These are phyloP conservation scores for Holacanthella duospinosa DNA, from an alignment of 2,888 invertebrate species.

Conservation along the genomic window DNA sequence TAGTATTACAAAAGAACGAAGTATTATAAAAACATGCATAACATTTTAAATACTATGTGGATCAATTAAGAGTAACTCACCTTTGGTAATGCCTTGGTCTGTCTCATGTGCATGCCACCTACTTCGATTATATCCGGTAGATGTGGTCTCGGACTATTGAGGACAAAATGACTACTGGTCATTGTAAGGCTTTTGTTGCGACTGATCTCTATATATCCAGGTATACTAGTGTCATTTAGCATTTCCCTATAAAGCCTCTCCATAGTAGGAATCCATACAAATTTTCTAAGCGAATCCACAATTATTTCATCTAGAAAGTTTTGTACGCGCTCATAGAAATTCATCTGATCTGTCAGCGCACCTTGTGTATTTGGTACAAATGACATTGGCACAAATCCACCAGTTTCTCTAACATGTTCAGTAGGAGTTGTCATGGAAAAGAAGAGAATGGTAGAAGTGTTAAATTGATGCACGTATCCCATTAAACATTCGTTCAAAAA, in stretches of 20 bases:
- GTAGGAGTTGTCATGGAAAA: no score
- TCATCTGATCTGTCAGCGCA: neutral
- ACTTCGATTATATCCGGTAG: neutral
- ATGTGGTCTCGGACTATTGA: neutral
- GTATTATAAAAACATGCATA: no score
- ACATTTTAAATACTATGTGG: no score
- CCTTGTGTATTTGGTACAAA: neutral
- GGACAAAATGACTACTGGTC: neutral
- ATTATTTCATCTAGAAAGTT: neutral
- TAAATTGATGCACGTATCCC: no score
- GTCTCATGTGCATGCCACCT: neutral
- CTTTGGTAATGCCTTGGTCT: neutral
- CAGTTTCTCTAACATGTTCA: neutral
- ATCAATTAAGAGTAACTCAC: no score
- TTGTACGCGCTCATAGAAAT: neutral
- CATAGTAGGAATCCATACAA: neutral
- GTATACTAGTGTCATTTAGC: neutral
- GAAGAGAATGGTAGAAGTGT: no score
- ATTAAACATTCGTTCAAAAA: no score
- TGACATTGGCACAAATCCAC: neutral
- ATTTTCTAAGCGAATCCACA: neutral
- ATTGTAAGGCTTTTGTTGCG: neutral
- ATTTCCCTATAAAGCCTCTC: neutral
- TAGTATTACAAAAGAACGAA: no score
- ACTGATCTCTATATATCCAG: neutral